Base-by-base conservation (phyloP, 2,888 invertebrate species). In the Diaprepes abbreviatus region DNA sequence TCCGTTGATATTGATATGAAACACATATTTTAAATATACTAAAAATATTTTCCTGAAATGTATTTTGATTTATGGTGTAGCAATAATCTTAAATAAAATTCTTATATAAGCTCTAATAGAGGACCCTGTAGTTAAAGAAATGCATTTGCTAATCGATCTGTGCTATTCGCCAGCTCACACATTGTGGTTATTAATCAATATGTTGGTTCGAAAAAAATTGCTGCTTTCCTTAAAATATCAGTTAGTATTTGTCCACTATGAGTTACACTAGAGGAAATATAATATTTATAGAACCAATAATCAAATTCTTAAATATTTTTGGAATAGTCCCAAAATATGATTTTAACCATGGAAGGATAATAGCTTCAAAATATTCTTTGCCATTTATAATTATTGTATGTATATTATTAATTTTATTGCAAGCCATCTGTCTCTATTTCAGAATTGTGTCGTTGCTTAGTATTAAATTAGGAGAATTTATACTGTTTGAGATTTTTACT, bases 301-400 rank as follows among this genome's bases (percentile, higher is more conserved):
- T 40, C 6, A 14, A 40, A 17, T 14, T 40, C 6, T 1, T 16
- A 6, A 16, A 16, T 16, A 16, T 16, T 40, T 40, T 40, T 40
- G 38, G 38, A 40, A 40, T 40, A 17, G 38, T 6, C 4, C 38
- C 38, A 40, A 14, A 40, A 40, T 40, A 40, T 40, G 16, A 40
- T 16, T 40, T 40, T 16, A 17, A 40, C 5, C 14, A 40, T 1
- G 4, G 4, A 16, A 14, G 4, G 6, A 16, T 40, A 16, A 40
- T 5, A 7, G 1, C 16, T n/a, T 14, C 7, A 2, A 40, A 40
- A 6, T 16, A 40, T 16, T 1, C 3, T 40, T 40, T 40, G 1
- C 16, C 6, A 6, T 1, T 16, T 16, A 1, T 40, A 7, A 7
- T 17, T 40, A 17, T 4, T 6, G 5, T 6, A 16, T 40, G 38